Percentiles rank a stretch among this genome's conserved stretches.
These are phyloP conservation scores for Drosophila orosa DNA, from an alignment of 1,140 invertebrate genomes.

Conservation along the genomic window DNA sequence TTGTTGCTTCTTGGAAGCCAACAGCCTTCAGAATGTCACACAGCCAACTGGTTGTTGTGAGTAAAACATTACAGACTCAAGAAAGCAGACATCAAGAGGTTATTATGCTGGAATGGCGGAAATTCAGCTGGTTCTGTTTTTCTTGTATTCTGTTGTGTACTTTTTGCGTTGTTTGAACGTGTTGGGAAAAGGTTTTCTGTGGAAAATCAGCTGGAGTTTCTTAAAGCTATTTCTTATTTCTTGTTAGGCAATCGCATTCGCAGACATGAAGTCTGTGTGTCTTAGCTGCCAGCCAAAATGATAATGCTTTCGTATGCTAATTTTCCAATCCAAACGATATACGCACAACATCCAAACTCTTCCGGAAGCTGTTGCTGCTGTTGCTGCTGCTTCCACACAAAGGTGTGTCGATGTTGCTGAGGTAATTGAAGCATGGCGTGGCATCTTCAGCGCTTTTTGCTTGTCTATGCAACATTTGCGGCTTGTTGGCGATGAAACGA, in stretches of 20 bases:
- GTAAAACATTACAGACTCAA: conserved; percentile 24
- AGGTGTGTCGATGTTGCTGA: conserved; percentile 18
- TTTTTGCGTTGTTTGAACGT: conserved; percentile 22
- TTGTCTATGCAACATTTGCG: conserved; percentile 25
- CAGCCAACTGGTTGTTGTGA: conserved; percentile 27
- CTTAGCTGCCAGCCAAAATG: conserved; percentile 53
- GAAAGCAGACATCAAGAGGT: conserved; percentile 5
- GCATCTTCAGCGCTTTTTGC: conserved; percentile 33
- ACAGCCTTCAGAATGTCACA: conserved; percentile 80
- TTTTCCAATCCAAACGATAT: conserved; percentile 28
- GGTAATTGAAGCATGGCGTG: conserved; percentile 52
- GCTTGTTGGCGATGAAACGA: conserved; percentile 50
- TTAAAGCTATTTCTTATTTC: conserved; percentile 13
- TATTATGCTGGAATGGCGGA: conserved; percentile 30
- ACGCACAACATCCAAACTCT: conserved; percentile 40
- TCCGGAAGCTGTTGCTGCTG: conserved; percentile 65
- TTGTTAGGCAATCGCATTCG: conserved; percentile 44
- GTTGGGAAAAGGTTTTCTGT: conserved; percentile 26
- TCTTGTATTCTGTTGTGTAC: conserved; percentile 29
- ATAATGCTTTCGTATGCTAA: conserved; percentile 53
- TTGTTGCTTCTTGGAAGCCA: conserved; percentile 51
- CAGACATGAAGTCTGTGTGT: conserved; percentile 52
- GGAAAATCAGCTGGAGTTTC: conserved; percentile 10
- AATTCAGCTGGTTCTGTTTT: conserved; percentile 31
- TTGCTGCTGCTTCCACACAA: conserved; percentile 13